Evolutionary conservation across 30 jellyfish, hydroid and myxozoan species (phyloP), one percentile per base, ranked within the genome.

Genomic region (Catostylus mosaicus): DNA sequence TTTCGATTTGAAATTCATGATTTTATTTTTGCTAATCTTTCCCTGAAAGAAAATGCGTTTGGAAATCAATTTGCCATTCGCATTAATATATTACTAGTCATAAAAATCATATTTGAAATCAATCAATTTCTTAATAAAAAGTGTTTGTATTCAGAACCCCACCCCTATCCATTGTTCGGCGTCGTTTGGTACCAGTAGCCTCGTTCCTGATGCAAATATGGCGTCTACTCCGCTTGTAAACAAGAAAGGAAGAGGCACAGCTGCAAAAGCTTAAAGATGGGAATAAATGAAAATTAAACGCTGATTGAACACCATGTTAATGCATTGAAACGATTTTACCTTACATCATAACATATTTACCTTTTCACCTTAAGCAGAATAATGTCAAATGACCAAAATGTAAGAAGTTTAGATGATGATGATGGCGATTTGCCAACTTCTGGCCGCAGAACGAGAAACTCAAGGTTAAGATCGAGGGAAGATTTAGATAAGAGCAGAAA

Each of bases 181-280:
- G 85, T 74, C 85, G 85, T 74, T 74, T 74, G 75, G 90, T 80
- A 52, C 78, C 83, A 66, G 82, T 62, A 80, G 75, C 90, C 90
- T 80, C 90, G 90, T 65, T 80, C 51, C 34, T 59, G 61, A 26
- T 31, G 16, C 48, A 48, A 79, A 79, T 26, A 80, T 80, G 90
- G 90, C 90, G 90, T 80, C 90, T 52, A 47, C 46, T 65, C 73
- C 80, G 90, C 79, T 80, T 80, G 90, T 80, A 80, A 80, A 80
- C 90, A 80, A 3, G 6, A 34, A 7, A 59, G 38, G 11, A 59
- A 59, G 71, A 50, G 38, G 71, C 37, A 43, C 71, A 59, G 71
- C 40, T 59, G 71, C 38, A 20, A 59, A 8, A 10, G 63, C 63
- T 8, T 4, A 59, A 26, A 59, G 71, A 59, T 3, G 38, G 38